Evolutionary conservation across 1,140 invertebrate genomes (phyloP).

Genomic region (Pissodes strobi): DNA sequence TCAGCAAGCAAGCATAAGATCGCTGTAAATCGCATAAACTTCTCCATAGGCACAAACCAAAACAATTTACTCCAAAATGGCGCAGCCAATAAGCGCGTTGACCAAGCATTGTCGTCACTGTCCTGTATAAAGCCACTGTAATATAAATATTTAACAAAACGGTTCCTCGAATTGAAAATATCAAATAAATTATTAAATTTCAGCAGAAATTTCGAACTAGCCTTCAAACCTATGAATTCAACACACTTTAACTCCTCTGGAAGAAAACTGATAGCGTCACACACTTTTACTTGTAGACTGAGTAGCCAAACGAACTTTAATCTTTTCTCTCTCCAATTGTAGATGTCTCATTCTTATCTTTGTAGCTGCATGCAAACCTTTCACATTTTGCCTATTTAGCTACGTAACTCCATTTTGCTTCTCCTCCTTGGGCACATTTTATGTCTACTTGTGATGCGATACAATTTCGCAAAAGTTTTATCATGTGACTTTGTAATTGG

Average conservation of each 20-base stretch:
- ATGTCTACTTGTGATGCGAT: conserved; percentile 8
- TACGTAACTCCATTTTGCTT: conserved; percentile 36
- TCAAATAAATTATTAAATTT: conserved; percentile 49
- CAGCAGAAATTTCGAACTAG: conserved; percentile 43
- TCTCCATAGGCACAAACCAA: too few relatives aligned
- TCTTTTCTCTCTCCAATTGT: too few relatives aligned
- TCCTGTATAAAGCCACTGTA: too few relatives aligned
- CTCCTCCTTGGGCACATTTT: too few relatives aligned
- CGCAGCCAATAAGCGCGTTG: too few relatives aligned
- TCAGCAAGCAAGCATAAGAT: too few relatives aligned
- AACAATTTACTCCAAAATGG: too few relatives aligned
- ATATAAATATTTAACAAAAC: conserved; percentile 32
- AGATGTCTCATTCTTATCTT: conserved; percentile 42
- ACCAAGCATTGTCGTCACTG: too few relatives aligned
- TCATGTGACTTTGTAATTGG: conserved; percentile 21
- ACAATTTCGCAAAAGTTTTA: conserved; percentile 31
- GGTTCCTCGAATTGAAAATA: conserved; percentile 44
- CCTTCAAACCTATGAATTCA: conserved; percentile 38
- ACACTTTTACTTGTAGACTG: conserved; percentile 47
- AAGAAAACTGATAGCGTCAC: conserved; percentile 33
- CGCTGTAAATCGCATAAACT: too few relatives aligned
- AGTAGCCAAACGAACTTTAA: conserved; percentile 47
- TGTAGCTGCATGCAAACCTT: conserved; percentile 40
- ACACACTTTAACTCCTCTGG: too few relatives aligned
- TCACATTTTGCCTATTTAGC: conserved; percentile 30